Evolutionary conservation across 2,888 invertebrate species (phyloP), one percentile per base, ranked within the genome.

Genomic region (Colletes collaris): DNA sequence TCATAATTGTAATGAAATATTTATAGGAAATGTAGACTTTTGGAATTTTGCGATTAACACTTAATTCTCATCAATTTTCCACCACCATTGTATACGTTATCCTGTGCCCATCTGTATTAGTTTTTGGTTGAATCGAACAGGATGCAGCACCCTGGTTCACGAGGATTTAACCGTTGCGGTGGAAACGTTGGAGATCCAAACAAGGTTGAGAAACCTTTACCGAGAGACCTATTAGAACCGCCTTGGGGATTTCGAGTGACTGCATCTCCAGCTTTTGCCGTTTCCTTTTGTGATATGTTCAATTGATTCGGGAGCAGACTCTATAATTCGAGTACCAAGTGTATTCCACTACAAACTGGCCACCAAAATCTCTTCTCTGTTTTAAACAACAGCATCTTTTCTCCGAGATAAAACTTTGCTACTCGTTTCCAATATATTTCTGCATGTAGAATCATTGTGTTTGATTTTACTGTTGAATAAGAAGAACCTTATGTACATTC

Each of bases 131-230:
- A 58, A 67, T 58, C 67, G 16, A 13, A 60, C 49, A 44, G 62
- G 71, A 60, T 58, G 46, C 60, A 46, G 10, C 56, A 64, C 62
- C 8, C 63, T 58, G 76, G 64, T 74, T 55, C 27, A 35, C 53
- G 72, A 78, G 69, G 72, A 81, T 82, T 81, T 82, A 78, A 68
- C 75, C 74, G 62, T 63, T 69, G 59, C 65, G 50, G 69, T 69
- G 62, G 73, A 68, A 74, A 62, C 49, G 55, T 55, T 55, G 44
- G 68, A 53, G 67, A 71, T 71, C 74, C 74, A 79, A 79, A 79
- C 74, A 79, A 74, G 82, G 79, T 58, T 44, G 76, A 66, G 68
- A 74, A 79, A 83, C 56, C 76, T 78, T 73, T 76, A 65, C 63
- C 76, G 50, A 52, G 62, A 72, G 60, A 60, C 65, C 68, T 62